Conservation (phyloP, 2,113 vertebrate species). For the Drymodes brunneopygia region DNA sequence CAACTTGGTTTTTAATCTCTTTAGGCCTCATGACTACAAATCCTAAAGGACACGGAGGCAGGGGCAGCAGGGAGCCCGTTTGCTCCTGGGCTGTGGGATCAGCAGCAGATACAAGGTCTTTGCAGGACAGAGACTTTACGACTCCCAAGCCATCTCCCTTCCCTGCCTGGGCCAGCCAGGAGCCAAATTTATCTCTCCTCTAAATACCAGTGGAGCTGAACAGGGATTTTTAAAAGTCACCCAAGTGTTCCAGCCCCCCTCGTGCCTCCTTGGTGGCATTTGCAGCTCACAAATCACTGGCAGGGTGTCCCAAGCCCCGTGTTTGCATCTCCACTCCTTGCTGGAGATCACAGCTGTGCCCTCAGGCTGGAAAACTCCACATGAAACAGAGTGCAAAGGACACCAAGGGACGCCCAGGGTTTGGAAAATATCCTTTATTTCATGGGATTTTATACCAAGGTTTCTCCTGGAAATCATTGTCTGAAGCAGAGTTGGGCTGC, state of each 20-base stretch:
- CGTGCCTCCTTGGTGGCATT: not conserved
- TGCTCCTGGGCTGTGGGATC: not conserved
- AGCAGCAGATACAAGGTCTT: not conserved
- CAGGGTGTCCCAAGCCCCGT: not conserved
- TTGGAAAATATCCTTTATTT: not conserved
- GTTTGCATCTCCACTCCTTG: not conserved
- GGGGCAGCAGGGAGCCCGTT: not conserved
- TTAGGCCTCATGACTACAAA: not conserved
- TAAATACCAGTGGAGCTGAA: not conserved
- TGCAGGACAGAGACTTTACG: not conserved
- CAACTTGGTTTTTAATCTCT: not conserved
- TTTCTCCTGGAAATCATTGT: not conserved
- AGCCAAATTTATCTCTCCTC: conserved; percentile 10
- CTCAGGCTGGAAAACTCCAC: not conserved
- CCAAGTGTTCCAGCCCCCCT: not conserved
- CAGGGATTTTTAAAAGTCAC: conserved; percentile 8
- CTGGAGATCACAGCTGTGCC: not conserved
- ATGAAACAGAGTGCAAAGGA: not conserved
- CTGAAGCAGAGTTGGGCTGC: not conserved
- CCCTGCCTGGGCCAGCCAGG: not conserved
- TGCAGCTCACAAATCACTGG: not conserved
- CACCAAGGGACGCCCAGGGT: not conserved
- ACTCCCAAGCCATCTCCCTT: not conserved
- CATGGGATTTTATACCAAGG: not conserved
- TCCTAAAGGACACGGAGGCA: not conserved